Evolutionary conservation across 2,888 invertebrate genomes (phyloP), one percentile per base, ranked within the genome.

Genomic region (Nasonovia ribisnigri): DNA sequence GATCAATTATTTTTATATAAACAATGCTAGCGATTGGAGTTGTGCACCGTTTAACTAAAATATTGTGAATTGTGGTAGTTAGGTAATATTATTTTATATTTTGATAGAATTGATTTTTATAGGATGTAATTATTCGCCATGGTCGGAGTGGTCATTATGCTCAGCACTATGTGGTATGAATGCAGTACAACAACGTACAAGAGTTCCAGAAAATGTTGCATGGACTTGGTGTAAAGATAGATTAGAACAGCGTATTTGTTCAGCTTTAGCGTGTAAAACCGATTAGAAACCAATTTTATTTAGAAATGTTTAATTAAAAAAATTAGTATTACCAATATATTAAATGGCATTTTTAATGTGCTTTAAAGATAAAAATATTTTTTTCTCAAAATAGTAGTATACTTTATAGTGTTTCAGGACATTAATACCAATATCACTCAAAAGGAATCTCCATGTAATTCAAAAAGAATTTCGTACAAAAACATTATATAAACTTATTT

Each of bases 91-190:
- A 86, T 86, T 86, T 43, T 46, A 86, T 26, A 26, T 5, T 26
- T 43, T 86, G 6, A 86, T 86, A 86, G 4, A 42, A 42, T 11
- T 36, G 13, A 24, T 54, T 51, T 54, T 54, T 84, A 46, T 36
- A 43, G 96, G 96, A 94, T 98, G 98, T 95, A 96, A 96, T 13
- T 97, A 97, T 94, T 96, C 97, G 0, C 96, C 96, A 8, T 98
- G 98, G 98, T 97, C 97, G 89, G 96, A 96, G 24, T 98, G 98
- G 98, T 97, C 98, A 3, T 97, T 98, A 3, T 98, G 98, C 95
- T 97, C 97, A 29, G 97, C 97, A 51, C 97, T 97, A 0, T 98
- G 98, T 95, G 98, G 98, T 1, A 95, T 96, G 26, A 96, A 96
- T 94, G 96, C 96, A 0, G 96, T 96, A 48, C 96, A 96, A 77